Conservation (phyloP, 2,888 invertebrate species). For the Agelastica alni region DNA sequence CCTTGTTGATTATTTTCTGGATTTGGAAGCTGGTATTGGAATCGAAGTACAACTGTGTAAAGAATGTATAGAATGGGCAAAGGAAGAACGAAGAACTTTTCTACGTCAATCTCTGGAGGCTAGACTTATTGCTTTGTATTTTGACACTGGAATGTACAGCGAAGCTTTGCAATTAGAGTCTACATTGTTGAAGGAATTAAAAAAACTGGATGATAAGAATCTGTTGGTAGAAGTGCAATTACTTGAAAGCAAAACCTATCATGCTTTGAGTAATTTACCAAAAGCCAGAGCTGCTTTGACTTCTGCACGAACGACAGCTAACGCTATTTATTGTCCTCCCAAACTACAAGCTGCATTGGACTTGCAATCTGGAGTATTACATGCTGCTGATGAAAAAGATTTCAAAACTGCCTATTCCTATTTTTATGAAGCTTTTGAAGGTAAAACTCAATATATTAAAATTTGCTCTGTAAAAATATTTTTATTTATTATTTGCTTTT, state of each 20-base stretch:
- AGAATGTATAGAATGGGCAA: conserved; percentile 99
- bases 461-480: no score
- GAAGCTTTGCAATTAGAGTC: conserved; percentile 86
- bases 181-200: conserved; percentile 89
- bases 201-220: conserved; percentile 99
- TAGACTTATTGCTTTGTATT: conserved; percentile 91
- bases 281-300: conserved; percentile 96
- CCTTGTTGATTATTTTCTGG: conserved; percentile 95
- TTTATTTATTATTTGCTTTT: no score
- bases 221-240: conserved; percentile 97
- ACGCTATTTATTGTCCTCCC: conserved; percentile 98
- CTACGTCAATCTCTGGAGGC: conserved; percentile 95
- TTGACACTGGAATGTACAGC: conserved; percentile 86
- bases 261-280: conserved; percentile 94
- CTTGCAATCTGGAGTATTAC: conserved; percentile 95
- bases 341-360: conserved; percentile 98
- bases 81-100: conserved; percentile 96
- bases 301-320: conserved; percentile 98
- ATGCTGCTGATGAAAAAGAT: conserved; percentile 99
- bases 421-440: conserved; percentile 99
- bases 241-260: conserved; percentile 97
- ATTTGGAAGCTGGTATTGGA: conserved; percentile 94
- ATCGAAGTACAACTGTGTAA: conserved; percentile 91
- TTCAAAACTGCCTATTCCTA: conserved; percentile 99
- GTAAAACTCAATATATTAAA: no score